Base-by-base conservation (phyloP, 2,113 vertebrate species). In the Peromyscus maniculatus region DNA sequence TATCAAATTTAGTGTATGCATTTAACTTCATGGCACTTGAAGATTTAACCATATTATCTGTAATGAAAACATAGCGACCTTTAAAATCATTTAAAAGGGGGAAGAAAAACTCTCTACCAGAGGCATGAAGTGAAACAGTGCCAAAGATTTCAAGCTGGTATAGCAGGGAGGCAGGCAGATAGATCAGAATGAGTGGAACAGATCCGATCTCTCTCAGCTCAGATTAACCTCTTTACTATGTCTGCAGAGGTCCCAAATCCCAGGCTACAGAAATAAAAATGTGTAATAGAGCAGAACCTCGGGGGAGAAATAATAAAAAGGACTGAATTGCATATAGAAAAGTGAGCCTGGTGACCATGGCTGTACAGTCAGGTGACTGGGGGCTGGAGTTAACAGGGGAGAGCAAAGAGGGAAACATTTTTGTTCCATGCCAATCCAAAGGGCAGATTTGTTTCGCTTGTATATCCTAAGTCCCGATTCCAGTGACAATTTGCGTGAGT, bases 141-240 rank as follows among this genome's bases (percentile, higher is more conserved):
- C 98, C 98, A 98, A 96, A 95, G 97, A 98, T 99, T 99, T 99
- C 98, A 98, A 97, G 96, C 97, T 98, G 94, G 97, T 93, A 96
- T 98, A 98, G 94, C 95, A 97, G 98, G 78, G 97, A 98, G 97
- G 97, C 55, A 98, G 74, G 86, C 97, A 97, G 97, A 98, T 97
- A 98, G 98, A 98, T 98, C 96, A 98, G 94, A 98, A 96, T 94
- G 96, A 97, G 96, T 98, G 97, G 98, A 98, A 98, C 97, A 98
- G 97, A 98, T 92, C 97, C 98, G 86, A 94, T 97, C 92, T 98
- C 98, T 92, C 98, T 98, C 97, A 97, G 97, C 69, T 93, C 69
- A 97, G 98, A 93, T 98, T 98, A 98, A 95, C 49, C 95, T 94
- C 97, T 98, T 98, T 95, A 96, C 91, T 96, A 1, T 96, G 90